Conservation (phyloP, 2,113 vertebrate genomes). For the Chlamydotis undulata region DNA sequence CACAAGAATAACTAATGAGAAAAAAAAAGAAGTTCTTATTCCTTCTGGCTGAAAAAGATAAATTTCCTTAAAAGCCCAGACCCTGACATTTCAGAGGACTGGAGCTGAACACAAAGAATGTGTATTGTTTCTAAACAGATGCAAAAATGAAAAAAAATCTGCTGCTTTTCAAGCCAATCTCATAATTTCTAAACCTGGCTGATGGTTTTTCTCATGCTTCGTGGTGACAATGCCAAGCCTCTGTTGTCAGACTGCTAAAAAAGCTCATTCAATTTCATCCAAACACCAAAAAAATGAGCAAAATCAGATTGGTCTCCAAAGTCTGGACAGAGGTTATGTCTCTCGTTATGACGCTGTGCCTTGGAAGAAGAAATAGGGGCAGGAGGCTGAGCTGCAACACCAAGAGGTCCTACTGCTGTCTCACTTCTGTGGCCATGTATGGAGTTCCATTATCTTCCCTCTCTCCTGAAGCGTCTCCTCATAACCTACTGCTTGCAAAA, state of each 20-base stretch:
- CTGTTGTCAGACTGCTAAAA: constrained; percentile 6
- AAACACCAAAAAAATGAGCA: background rate
- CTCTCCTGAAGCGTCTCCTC: background rate
- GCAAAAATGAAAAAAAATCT: no score
- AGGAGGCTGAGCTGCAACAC: background rate
- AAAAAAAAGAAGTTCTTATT: background rate
- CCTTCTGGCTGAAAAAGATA: constrained; percentile 27
- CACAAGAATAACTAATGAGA: background rate
- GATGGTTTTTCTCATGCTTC: constrained; percentile 41
- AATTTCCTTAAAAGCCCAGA: constrained; percentile 22
- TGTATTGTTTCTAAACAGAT: constrained; percentile 49
- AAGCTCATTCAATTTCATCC: background rate
- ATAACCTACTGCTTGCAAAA: background rate
- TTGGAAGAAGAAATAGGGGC: background rate
- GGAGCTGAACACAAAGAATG: constrained; percentile 22
- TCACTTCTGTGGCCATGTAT: background rate
- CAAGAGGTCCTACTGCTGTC: background rate
- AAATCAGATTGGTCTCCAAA: background rate
- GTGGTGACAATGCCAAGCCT: constrained; percentile 35
- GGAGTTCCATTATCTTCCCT: background rate
- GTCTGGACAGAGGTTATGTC: background rate
- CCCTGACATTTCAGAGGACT: constrained; percentile 5
- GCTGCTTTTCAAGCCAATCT: constrained; percentile 16
- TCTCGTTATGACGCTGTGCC: background rate
- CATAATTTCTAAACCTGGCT: constrained; percentile 10